Percentiles rank a stretch among this genome's conserved stretches.
Conservation (phyloP, 2,113 vertebrate genomes). For the Ceyx margarethae region DNA sequence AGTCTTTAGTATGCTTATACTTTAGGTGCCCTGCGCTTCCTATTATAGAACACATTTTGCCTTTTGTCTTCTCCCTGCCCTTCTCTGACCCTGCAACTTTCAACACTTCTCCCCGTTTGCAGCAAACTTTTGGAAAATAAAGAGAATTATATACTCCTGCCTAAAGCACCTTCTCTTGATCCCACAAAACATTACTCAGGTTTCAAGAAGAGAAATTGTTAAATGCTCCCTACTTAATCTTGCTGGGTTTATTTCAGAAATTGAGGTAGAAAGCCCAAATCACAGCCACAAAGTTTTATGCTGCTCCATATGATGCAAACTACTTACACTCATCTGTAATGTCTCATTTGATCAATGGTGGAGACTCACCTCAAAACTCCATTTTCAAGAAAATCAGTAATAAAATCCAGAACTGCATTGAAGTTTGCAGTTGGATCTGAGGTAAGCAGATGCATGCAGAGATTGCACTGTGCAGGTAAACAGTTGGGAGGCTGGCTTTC, state of each 20-base stretch:
- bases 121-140: not conserved
- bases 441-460: not conserved
- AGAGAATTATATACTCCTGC: not conserved
- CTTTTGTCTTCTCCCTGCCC: not conserved
- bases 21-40: not conserved
- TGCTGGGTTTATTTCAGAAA: not conserved
- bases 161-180: not conserved
- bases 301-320: not conserved
- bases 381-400: not conserved
- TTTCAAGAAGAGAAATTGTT: not conserved
- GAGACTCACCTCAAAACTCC: not conserved
- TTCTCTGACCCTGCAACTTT: not conserved
- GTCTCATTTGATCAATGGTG: not conserved
- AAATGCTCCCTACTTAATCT: not conserved
- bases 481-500: not conserved
- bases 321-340: not conserved
- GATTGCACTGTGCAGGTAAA: not conserved
- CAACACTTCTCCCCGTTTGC: not conserved
- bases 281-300: not conserved
- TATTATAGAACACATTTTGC: not conserved
- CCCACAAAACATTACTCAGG: not conserved
- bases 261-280: not conserved
- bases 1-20: not conserved
- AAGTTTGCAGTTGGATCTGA: not conserved
- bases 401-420: not conserved